Conservation (phyloP, 2,888 invertebrate genomes). For the Kuschelorhynchus macadamiae region DNA sequence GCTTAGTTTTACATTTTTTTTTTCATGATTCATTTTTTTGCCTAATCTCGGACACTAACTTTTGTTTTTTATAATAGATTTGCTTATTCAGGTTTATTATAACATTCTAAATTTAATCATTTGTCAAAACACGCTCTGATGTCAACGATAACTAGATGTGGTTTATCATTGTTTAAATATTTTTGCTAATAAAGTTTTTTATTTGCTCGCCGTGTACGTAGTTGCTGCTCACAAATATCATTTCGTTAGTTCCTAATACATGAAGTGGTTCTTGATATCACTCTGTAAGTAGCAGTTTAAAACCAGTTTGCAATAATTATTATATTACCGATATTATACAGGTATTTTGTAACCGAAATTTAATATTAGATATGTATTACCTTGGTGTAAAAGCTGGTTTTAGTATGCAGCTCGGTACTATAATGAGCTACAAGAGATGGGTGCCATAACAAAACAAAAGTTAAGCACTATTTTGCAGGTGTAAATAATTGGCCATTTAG, state of each 20-base stretch:
- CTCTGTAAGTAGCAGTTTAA: neutral
- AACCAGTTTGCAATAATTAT: neutral
- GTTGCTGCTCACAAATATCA: too few species aligned
- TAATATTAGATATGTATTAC: constrained; percentile 3
- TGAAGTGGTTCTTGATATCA: neutral
- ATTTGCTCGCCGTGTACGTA: too few species aligned
- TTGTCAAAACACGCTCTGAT: too few species aligned
- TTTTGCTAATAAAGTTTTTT: too few species aligned
- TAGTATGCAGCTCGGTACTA: constrained; percentile 6
- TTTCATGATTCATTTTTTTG: too few species aligned
- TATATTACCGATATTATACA: neutral
- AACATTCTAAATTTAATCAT: too few species aligned
- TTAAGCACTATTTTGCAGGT: constrained; percentile 23
- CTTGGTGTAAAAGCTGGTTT: constrained; percentile 3
- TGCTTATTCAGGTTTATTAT: too few species aligned
- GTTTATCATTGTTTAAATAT: too few species aligned
- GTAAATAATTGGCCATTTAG: constrained; percentile 28
- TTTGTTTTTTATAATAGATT: too few species aligned
- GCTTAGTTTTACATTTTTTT: too few species aligned
- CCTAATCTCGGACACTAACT: too few species aligned
- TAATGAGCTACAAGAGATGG: constrained; percentile 16
- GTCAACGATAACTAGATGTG: too few species aligned
- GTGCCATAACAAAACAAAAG: constrained; percentile 28
- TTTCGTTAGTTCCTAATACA: neutral
- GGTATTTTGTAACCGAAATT: constrained; percentile 8